Evolutionary conservation across 2,888 invertebrate species (phyloP), one percentile per base, ranked within the genome.

Genomic region (Heliconius hortense): DNA sequence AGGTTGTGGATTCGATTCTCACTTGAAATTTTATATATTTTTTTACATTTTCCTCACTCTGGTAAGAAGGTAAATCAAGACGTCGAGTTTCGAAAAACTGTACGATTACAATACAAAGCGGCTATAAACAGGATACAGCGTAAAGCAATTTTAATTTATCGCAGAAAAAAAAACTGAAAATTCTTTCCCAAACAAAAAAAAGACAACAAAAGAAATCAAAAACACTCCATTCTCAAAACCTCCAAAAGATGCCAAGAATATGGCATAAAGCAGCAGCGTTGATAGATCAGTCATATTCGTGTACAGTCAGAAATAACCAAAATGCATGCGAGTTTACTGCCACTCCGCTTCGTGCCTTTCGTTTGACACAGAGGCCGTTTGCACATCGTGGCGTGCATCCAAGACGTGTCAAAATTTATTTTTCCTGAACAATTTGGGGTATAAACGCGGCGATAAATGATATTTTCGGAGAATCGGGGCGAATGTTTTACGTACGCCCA

Each of bases 301-400:
- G n/a, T 35, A 39, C 39, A n/a, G 15, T 39, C 64, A 24, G n/a
- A 66, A 66, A 66, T 66, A 66, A 39, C 64, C 64, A 39, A 39
- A n/a, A 39, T n/a, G 64, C 39, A 39, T 15, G 39, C n/a, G 24
- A 69, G 69, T 79, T 75, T 76, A 70, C 72, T 48, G 78, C 60
- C 76, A 70, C 72, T 35, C 77, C 53, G 76, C 72, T 86, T 87
- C 84, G 81, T 80, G 88, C 85, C 89, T 88, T 90, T 90, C 85
- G 79, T 81, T 86, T 89, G 91, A 88, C 90, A 85, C 83, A 83
- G 80, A 86, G 90, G 90, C 87, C 89, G 78, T 90, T 90, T 87
- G 85, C 89, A 88, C 81, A 85, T 48, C 43, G 18, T 89, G 90
- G 90, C 88, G 53, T 10, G 59, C 76, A 79, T 87, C 90, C 90